Evolutionary conservation across 1,140 invertebrate species (phyloP).

Genomic region (Cepaea nemoralis): DNA sequence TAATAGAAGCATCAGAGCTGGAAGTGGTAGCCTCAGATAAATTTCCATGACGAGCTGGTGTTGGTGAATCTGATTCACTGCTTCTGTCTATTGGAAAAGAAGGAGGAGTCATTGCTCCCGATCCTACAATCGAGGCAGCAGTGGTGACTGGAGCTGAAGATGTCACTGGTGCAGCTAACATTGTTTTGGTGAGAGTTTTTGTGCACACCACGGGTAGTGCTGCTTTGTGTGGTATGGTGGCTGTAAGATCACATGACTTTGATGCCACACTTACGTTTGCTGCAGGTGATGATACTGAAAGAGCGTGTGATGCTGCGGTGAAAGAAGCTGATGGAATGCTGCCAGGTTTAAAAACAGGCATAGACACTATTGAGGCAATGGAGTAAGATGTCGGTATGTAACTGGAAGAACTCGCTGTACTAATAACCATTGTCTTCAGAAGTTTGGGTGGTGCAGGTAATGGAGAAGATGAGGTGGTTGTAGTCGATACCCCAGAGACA

Average conservation of each 20-base stretch:
- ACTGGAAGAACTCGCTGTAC: neutral
- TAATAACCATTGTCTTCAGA: neutral
- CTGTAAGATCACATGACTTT: neutral
- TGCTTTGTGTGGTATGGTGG: neutral
- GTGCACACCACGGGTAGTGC: neutral
- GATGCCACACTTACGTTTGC: neutral
- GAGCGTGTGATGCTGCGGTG: neutral
- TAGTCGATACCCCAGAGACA: neutral
- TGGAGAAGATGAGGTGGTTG: neutral
- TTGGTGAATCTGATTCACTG: too few relatives aligned
- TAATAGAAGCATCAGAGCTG: neutral
- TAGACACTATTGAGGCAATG: constrained; percentile 1
- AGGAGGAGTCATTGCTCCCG: neutral
- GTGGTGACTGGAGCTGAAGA: neutral
- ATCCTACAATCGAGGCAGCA: neutral
- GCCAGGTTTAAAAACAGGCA: neutral
- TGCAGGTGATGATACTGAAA: neutral
- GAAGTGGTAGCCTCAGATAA: neutral
- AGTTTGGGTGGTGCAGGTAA: constrained; percentile 7
- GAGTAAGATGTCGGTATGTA: neutral
- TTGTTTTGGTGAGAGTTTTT: neutral
- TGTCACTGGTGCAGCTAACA: neutral
- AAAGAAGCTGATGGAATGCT: neutral
- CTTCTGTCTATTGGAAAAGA: neutral
- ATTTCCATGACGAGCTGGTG: neutral